Percentiles rank a stretch among this genome's conserved stretches.
These are phyloP conservation scores for Andrena camellia DNA, from an alignment of 2,888 invertebrate species.

Conservation along the genomic window DNA sequence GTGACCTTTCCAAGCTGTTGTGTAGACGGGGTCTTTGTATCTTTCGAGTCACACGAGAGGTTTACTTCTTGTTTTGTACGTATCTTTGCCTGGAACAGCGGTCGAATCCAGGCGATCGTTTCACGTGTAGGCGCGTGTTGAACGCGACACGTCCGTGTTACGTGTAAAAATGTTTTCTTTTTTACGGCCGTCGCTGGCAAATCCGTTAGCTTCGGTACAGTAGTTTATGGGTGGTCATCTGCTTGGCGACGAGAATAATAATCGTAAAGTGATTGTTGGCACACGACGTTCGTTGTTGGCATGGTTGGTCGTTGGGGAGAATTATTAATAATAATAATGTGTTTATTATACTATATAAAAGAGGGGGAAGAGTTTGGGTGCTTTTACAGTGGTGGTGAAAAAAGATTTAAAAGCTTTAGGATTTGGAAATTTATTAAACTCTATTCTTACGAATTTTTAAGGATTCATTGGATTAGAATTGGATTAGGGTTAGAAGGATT, in stretches of 20 bases:
- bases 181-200: conserved; percentile 32
- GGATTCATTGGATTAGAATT: no score
- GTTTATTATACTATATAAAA: no score
- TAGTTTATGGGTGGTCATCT: conserved; percentile 31
- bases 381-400: no score
- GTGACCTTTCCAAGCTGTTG: not conserved
- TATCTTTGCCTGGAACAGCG: not conserved
- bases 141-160: conserved; percentile 40
- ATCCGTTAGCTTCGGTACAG: conserved; percentile 48
- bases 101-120: not conserved
- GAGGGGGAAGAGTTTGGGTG: no score
- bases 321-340: no score
- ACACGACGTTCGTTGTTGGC: not conserved
- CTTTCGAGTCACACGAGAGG: not conserved
- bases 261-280: conserved; percentile 34
- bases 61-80: not conserved
- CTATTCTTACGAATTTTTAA: no score
- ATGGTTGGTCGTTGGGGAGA: not conserved
- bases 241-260: conserved; percentile 51
- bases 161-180: conserved; percentile 50
- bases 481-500: no score
- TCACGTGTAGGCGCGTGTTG: conserved; percentile 1
- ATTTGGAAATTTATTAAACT: no score
- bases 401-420: no score
- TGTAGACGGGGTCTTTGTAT: conserved; percentile 7